Evolutionary conservation across 1,140 invertebrate species (phyloP), one percentile per base, ranked within the genome.

Genomic region (Saccostrea glomerata): DNA sequence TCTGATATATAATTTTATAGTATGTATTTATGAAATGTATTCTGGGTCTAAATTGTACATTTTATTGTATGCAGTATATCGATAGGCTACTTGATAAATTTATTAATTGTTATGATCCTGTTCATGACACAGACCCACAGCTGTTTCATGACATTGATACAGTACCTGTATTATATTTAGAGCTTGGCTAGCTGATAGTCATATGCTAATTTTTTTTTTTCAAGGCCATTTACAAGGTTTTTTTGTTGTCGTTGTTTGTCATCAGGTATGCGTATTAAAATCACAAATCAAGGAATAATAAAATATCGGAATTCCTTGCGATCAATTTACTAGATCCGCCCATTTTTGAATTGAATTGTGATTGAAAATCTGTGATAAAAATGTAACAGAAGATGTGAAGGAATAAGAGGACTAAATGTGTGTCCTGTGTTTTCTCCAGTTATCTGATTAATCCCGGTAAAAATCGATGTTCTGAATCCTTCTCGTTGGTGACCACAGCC

Each of bases 391-490:
- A 73, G 25, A 15, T 73, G 70, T 73, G 70, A 73, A 73, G 70
- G 30, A 73, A 73, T 73, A 73, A 30, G 12, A 73, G 25, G 70
- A 25, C 23, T 73, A 73, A 12, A 25, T 36, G 6, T 73, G 70
- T 73, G n/a, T 73, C 70, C 25, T 73, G 15, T 60, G 20, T 60
- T 2, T 73, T 73, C 23, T 36, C 70, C 7, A 47, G 70, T 73
- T 73, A 73, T 73, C 70, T 73, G 70, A 73, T 73, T 73, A 73
- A 73, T 73, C 70, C 70, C 70, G 25, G 70, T 73, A 73, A 73
- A 73, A 73, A 73, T 73, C 70, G 23, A 73, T 73, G 70, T 36
- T 25, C 9, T 73, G 17, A 47, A 47, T 47, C 40, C 40, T 83
- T 11, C 58, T 5, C 58, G 20, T 15, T 54, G 40, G 82, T 83